Evolutionary conservation across 2,797 vertebrate genomes (phyloP).

Genomic region (Emys orbicularis): DNA sequence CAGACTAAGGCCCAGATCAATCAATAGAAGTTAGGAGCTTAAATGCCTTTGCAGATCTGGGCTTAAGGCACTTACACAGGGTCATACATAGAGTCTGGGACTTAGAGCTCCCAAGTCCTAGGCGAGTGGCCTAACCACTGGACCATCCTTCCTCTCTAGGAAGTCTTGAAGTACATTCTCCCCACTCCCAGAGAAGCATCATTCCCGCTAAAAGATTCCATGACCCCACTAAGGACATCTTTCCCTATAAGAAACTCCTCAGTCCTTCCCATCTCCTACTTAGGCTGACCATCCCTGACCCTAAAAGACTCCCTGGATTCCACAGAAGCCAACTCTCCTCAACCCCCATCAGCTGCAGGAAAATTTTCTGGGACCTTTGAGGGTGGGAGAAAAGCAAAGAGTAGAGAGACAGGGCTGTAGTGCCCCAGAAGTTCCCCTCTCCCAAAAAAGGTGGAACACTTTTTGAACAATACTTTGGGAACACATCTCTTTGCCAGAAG

Average conservation of each 20-base stretch:
- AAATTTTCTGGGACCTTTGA: not conserved
- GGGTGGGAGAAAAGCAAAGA: not conserved
- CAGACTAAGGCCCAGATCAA: not conserved
- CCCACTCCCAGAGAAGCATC: not conserved
- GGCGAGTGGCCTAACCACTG: not conserved
- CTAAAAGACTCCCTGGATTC: not conserved
- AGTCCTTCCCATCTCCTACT: not conserved
- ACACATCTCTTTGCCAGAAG: not conserved
- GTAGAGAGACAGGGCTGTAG: not conserved
- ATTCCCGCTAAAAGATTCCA: not conserved
- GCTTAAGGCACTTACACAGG: not conserved
- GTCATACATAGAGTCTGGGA: not conserved
- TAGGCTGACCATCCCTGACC: not conserved
- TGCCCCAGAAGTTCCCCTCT: not conserved
- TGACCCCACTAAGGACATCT: no score
- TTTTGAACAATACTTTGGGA: not conserved
- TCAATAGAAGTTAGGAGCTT: not conserved
- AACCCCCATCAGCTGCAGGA: not conserved
- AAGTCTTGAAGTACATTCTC: not conserved
- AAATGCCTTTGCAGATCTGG: not conserved
- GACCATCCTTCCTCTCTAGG: not conserved
- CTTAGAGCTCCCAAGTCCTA: not conserved
- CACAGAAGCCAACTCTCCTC: not conserved
- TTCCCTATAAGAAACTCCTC: not conserved
- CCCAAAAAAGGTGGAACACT: fast-evolving